Evolutionary conservation across 2,797 vertebrate species (phyloP).

Genomic region (Setipinna tenuifilis): DNA sequence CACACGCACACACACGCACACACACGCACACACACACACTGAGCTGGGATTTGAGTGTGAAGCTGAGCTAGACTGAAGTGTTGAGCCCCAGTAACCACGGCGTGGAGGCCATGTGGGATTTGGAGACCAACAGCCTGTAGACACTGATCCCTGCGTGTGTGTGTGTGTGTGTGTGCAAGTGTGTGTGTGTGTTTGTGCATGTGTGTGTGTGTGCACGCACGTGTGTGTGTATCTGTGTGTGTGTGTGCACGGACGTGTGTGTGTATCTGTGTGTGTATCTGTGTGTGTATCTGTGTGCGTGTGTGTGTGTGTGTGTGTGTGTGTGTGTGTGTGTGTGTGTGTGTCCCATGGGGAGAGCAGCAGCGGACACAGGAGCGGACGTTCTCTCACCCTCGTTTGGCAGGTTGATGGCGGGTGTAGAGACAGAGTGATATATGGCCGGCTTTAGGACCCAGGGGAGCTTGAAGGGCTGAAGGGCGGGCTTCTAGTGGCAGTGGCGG

Average conservation of each 20-base stretch:
- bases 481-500: constrained; percentile 66
- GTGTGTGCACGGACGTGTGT: too few relatives aligned
- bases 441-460: constrained; percentile 25
- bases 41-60: constrained; percentile 20
- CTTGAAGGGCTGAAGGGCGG: not conserved
- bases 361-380: constrained; percentile 35
- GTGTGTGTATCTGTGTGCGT: too few relatives aligned
- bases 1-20: not conserved
- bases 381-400: constrained; percentile 33
- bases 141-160: constrained; percentile 20
- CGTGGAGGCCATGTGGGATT: not conserved
- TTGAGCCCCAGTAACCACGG: not conserved
- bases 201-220: too few relatives aligned
- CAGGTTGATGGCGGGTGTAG: constrained; percentile 25
- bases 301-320: too few relatives aligned
- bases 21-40: not conserved
- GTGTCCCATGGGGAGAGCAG: constrained; percentile 23
- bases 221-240: too few relatives aligned
- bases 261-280: too few relatives aligned
- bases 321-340: too few relatives aligned
- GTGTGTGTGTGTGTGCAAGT: constrained; percentile 7
- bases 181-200: not conserved
- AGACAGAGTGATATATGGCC: not conserved
- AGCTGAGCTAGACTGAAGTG: not conserved
- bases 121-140: not conserved